Evolutionary conservation across 2,888 invertebrate genomes (phyloP), one percentile per base, ranked within the genome.

Genomic region (Chloromyia formosa): DNA sequence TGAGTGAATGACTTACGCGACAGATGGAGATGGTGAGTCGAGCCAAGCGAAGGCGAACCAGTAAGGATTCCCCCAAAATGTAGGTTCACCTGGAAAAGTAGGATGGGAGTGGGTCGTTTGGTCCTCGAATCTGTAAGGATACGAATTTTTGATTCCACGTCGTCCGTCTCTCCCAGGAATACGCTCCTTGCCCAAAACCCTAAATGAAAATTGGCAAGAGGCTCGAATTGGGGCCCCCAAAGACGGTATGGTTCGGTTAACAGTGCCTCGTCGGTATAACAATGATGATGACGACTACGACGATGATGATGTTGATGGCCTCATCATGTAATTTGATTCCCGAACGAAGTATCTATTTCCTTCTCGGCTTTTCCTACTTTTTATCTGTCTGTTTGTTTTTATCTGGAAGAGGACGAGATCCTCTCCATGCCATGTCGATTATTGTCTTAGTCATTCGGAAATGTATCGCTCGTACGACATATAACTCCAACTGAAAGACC

Each of bases 311-410:
- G 71, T 40, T 71, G 71, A 71, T 56, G 56, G 56, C 18, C 71
- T 71, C 71, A 71, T 71, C 71, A 71, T 56, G 71, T 71, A 71
- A 71, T 71, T 71, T 71, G 71, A 71, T 71, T 71, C 71, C 58
- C 27, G 56, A 56, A 40, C 56, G 56, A 71, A 71, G 71, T 71
- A 71, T 71, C 71, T 42, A 40, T 71, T 71, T 71, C 71, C 71
- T 56, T 40, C 40, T 7, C 27, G 23, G 35, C n/a, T n/a, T n/a
- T n/a, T n/a, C n/a, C n/a, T n/a, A 22, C 66, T 66, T 20, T 12
- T 45, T 10, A 5, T 45, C 5, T 53, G 23, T 54, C n/a, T 45
- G 42, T 27, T 53, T 23, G n/a, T 20, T n/a, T 49, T 20, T 22
- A 16, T 23, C 12, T n/a, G 5, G 9, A 3, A 62, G 40, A 40